Base-by-base conservation (phyloP, 2,888 invertebrate species). In the Rhopalosiphum nymphaeae region DNA sequence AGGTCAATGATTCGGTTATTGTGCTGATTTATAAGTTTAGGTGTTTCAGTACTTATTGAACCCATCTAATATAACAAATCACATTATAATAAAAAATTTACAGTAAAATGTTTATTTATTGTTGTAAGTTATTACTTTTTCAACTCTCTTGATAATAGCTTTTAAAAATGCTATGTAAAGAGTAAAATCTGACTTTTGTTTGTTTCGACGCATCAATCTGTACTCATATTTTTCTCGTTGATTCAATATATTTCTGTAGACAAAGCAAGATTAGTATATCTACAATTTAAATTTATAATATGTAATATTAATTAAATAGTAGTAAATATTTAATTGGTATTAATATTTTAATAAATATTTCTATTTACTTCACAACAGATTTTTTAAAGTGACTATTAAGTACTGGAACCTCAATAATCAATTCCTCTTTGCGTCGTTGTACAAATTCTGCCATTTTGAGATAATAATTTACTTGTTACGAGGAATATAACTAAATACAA, bases 211-310 rank as follows among this genome's bases (percentile, higher is more conserved):
- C 90, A 94, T 61, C 67, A 94, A 36, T n/a, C 91, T 86, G n/a
- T 94, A 94, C 53, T 94, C 94, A n/a, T 67, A 94, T 36, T 94
- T 94, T 49, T 94, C 86, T 42, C 94, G 57, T n/a, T 91, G 42
- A 10, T 91, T 90, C 13, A 94, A 42, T 42, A 94, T 57, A 9
- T 53, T 53, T 49, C 94, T 94, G 53, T 29, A 42, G 10, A 87
- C 1, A 21, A 86, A 90, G 9, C 21, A 78, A 1, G n/a, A 16
- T 36, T 21, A 7, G 29, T n/a, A 10, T 78, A 36, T 21, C 36
- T 9, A 78, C 21, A 21, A 78, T 36, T 36, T 21, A 36, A 9
- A 78, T 36, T 36, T 7, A 36, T 61, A 11, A 56, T 25, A 3
- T 29, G 9, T 44, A 44, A 44, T 25, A 25, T 78, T 7, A 9